Evolutionary conservation across 2,113 vertebrate species (phyloP), one percentile per base, ranked within the genome.

Genomic region (Coracopsis vasa): DNA sequence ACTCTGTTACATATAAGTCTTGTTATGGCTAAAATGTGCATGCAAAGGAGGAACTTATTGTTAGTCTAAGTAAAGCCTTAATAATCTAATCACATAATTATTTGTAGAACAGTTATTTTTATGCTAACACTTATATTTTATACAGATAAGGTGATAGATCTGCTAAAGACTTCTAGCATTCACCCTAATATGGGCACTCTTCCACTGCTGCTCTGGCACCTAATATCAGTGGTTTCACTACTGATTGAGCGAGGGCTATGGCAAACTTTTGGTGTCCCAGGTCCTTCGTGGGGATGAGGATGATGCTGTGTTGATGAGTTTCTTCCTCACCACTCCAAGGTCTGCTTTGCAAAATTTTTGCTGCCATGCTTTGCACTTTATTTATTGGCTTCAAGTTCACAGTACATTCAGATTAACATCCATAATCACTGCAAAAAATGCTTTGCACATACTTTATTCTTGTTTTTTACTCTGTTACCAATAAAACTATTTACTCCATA

Each of bases 241-340:
- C 27, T 51, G 13, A n/a, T 23, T 7, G 45, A 53, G 8, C 11
- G 37, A 25, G 6, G 25, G 10, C 6, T 44, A 12, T 11, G 27
- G 16, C 11, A 37, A 48, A 48, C 4, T 51, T 78, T 39, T 35
- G 16, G 1, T 0, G 1, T 72, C 8, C 3, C 3, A 53, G 6
- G 41, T 45, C 13, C 16, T 79, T 85, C 6, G 6, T 7, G 8
- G 16, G 4, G 5, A 62, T 73, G 4, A 65, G 7, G 13, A 50
- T 61, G 35, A n/a, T 45, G 10, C 3, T 79, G 7, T 50, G 19
- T 13, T 69, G 42, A 24, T 1, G 0, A 31, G 11, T 35, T 89
- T 72, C 4, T 65, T 89, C 50, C 25, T 42, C 29, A 3, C 20
- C 8, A 5, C 19, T 69, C 16, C 10, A 33, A 53, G 18, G 61